phyloP scores from a whole-genome alignment of 2,888 invertebrate species.

The Macropis europaea region DNA sequence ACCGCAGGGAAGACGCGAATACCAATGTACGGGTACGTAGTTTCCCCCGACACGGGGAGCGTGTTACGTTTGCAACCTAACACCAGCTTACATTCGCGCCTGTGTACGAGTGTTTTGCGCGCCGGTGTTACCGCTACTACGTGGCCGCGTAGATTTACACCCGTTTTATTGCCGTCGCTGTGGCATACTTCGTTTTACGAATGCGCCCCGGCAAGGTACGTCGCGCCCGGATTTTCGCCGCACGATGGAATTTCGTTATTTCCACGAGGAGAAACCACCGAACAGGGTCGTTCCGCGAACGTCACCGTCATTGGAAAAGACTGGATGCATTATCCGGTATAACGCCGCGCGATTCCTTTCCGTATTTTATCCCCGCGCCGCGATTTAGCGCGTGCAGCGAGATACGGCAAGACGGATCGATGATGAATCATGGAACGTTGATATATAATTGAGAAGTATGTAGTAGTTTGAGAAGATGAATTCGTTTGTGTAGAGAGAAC shows the following conservation, averaged over 20 bases:
- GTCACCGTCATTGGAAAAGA: constrained; percentile 22
- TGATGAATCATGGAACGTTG: background rate
- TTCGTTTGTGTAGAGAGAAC: no score
- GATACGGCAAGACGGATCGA: background rate
- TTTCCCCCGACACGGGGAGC: constrained; percentile 12
- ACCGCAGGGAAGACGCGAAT: constrained; percentile 58
- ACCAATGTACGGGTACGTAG: constrained; percentile 49
- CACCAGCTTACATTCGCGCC: constrained; percentile 37
- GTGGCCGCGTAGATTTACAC: constrained; percentile 57
- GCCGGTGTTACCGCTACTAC: constrained; percentile 28
- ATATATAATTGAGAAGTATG: no score
- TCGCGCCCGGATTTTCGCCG: constrained; percentile 59
- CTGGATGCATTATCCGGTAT: background rate
- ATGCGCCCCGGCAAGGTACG: constrained; percentile 40
- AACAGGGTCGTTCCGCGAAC: constrained; percentile 16
- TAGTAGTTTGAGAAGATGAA: no score
- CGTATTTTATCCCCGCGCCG: background rate
- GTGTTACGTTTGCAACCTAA: constrained; percentile 35
- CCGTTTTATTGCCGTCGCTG: constrained; percentile 61
- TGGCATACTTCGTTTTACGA: constrained; percentile 58
- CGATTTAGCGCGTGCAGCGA: background rate
- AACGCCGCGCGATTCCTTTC: background rate
- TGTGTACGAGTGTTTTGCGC: constrained; percentile 31
- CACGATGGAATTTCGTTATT: constrained; percentile 65
- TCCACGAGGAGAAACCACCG: constrained; percentile 31